These are phyloP conservation scores for Salticus scenicus DNA, from an alignment of 2,888 invertebrate species.

Conservation along the genomic window DNA sequence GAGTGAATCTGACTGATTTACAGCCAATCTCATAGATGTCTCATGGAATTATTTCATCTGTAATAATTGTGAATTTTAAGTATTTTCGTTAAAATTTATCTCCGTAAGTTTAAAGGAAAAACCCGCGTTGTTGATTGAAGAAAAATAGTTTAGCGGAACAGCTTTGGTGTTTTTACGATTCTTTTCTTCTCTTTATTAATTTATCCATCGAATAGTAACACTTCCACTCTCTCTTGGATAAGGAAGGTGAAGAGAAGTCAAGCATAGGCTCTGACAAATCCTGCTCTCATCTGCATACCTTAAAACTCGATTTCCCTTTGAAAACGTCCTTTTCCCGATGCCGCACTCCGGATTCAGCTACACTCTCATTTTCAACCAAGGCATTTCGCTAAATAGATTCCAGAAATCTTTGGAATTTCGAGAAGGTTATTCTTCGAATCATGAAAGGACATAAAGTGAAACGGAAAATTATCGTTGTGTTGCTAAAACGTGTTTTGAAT, in stretches of 20 bases:
- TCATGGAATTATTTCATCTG: too few relatives aligned
- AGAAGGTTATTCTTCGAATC: background rate
- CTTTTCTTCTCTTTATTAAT: too few relatives aligned
- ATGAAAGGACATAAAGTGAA: background rate
- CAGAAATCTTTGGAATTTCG: background rate
- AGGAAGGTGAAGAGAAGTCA: background rate
- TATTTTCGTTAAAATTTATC: too few relatives aligned
- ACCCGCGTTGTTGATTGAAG: too few relatives aligned
- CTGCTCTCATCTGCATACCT: background rate
- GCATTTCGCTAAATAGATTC: slow-evolving; percentile 2
- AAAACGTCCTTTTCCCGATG: background rate
- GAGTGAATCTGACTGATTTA: too few relatives aligned
- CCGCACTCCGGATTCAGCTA: background rate
- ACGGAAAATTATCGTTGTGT: background rate
- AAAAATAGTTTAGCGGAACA: too few relatives aligned
- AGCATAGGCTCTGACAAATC: background rate
- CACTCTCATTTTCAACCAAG: too few relatives aligned
- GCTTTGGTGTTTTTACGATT: too few relatives aligned
- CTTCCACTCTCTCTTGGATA: background rate
- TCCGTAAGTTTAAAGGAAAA: too few relatives aligned
- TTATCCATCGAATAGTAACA: background rate
- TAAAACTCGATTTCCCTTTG: background rate
- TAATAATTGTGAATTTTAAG: too few relatives aligned
- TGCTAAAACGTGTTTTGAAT: too few relatives aligned
- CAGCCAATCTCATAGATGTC: too few relatives aligned